Conservation (phyloP, 2,888 invertebrate genomes). For the Cybosia mesomella region DNA sequence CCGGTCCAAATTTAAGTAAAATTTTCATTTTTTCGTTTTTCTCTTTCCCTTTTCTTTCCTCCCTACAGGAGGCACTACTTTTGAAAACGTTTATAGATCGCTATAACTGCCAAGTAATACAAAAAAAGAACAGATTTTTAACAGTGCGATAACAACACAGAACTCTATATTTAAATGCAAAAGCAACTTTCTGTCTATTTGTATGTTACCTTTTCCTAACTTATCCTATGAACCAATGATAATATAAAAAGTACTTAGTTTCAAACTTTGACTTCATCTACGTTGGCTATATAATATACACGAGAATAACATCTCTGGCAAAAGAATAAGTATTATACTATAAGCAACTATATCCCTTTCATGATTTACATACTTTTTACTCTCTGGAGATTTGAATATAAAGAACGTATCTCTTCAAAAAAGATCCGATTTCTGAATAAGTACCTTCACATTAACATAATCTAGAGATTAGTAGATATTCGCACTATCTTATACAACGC, state of each 20-base stretch:
- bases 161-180: constrained; percentile 1
- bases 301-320: constrained; percentile 4
- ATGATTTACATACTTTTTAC: constrained; percentile 63
- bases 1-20: too few relatives aligned
- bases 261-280: neutral
- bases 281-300: neutral
- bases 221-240: neutral
- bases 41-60: neutral
- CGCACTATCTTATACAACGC: constrained; percentile 30
- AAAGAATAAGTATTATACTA: constrained; percentile 10
- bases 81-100: neutral
- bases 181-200: neutral
- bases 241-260: constrained; percentile 1
- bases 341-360: constrained; percentile 34
- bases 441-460: constrained; percentile 67
- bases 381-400: constrained; percentile 59
- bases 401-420: constrained; percentile 51
- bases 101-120: neutral
- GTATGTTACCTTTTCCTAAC: neutral
- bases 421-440: constrained; percentile 53
- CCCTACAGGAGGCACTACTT: neutral
- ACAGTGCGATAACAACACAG: neutral
- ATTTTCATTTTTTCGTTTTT: neutral
- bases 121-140: too few relatives aligned
- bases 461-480: constrained; percentile 58